Percentiles rank a stretch among this genome's conserved stretches.
phyloP scores from a whole-genome alignment of 1,140 invertebrate genomes.

The Pseudomyrmex flavicornis region DNA sequence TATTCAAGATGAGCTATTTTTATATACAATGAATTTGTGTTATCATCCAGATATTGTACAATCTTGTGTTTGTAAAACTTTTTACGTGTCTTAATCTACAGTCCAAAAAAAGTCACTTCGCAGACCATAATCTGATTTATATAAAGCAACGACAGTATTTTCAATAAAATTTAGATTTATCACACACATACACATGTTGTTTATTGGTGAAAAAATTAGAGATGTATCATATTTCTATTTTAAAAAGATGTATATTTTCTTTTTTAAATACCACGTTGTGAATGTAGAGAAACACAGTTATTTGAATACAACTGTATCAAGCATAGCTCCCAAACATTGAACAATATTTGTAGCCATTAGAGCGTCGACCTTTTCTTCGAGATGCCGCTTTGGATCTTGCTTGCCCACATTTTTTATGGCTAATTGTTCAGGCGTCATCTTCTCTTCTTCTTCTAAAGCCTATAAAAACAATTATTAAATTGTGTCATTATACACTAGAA shows the following conservation, averaged over 20 bases:
- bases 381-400: slow-evolving; percentile 99
- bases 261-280: slow-evolving; percentile 72
- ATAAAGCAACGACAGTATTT: neutral
- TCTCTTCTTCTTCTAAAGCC: slow-evolving; percentile 99
- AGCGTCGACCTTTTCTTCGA: slow-evolving; percentile 99
- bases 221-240: slow-evolving; percentile 57
- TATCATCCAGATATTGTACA: neutral
- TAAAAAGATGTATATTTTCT: slow-evolving; percentile 77
- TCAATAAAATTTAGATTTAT: neutral
- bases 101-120: neutral
- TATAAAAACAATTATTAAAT: slow-evolving; percentile 74
- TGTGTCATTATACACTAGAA: neutral
- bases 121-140: neutral
- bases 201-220: slow-evolving; percentile 26
- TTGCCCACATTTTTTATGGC: slow-evolving; percentile 99
- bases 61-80: neutral
- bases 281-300: slow-evolving; percentile 84
- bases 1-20: too few relatives aligned
- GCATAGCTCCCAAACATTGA: slow-evolving; percentile 99
- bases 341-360: slow-evolving; percentile 99
- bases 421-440: slow-evolving; percentile 99
- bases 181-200: neutral
- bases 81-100: neutral
- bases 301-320: slow-evolving; percentile 98
- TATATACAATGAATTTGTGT: too few relatives aligned